phyloP scores from a whole-genome alignment of 2,888 invertebrate species.

The Muschampia plurimacula region DNA sequence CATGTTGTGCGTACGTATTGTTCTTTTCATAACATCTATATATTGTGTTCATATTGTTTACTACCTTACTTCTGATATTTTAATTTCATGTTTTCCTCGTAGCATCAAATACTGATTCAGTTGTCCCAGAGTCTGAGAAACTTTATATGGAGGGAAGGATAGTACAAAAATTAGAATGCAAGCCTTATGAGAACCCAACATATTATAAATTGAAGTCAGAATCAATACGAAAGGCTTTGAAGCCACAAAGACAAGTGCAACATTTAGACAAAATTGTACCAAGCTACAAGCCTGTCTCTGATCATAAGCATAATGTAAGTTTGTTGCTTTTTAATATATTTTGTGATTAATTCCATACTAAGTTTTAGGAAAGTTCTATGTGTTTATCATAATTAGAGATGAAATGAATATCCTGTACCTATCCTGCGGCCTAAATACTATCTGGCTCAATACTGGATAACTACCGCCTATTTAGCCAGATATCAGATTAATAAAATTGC shows the following conservation, averaged over 20 bases:
- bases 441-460: too few species aligned
- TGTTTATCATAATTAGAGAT: too few species aligned
- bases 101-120: conserved; percentile 88
- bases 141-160: conserved; percentile 97
- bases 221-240: conserved; percentile 94
- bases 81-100: conserved; percentile 15
- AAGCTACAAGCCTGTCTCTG: conserved; percentile 90
- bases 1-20: conserved; percentile 89
- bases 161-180: conserved; percentile 97
- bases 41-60: neutral
- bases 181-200: conserved; percentile 94
- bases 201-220: conserved; percentile 97
- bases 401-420: too few species aligned
- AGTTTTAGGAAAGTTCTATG: too few species aligned
- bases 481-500: too few species aligned
- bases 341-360: too few species aligned
- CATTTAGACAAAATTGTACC: conserved; percentile 95
- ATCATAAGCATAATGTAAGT: conserved; percentile 96
- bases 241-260: conserved; percentile 94
- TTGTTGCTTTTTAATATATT: conserved; percentile 3
- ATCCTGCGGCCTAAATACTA: too few species aligned
- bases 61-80: neutral
- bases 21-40: neutral
- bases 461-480: too few species aligned
- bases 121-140: conserved; percentile 92